Evolutionary conservation across 2,888 invertebrate genomes (phyloP).

Genomic region (Euphydryas editha): DNA sequence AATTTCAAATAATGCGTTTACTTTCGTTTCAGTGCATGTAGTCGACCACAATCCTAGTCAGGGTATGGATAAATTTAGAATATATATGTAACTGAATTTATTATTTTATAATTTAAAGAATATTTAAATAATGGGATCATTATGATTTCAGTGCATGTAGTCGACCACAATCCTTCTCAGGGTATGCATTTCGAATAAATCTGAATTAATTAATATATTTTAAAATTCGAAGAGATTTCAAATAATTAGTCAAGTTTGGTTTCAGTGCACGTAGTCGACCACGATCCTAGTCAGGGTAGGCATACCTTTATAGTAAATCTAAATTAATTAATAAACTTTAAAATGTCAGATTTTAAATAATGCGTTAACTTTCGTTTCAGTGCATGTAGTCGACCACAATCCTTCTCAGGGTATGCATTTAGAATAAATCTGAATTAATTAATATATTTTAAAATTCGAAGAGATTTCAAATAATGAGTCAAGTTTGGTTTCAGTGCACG

Average conservation of each 20-base stretch:
- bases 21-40: constrained; percentile 48
- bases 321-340: not conserved
- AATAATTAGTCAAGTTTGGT: constrained; percentile 21
- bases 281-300: constrained; percentile 5
- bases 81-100: not conserved
- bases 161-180: constrained; percentile 29
- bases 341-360: not conserved
- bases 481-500: constrained; percentile 28
- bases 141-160: constrained; percentile 43
- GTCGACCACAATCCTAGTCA: constrained; percentile 42
- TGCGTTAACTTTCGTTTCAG: constrained; percentile 41
- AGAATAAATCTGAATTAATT: too few relatives aligned
- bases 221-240: not conserved
- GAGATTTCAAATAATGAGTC: not conserved
- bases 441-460: not conserved
- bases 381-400: constrained; percentile 47
- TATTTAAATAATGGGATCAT: constrained; percentile 6
- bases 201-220: not conserved
- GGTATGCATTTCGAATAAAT: constrained; percentile 17
- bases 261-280: constrained; percentile 50
- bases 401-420: not conserved
- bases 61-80: not conserved
- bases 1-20: not conserved
- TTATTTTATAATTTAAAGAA: not conserved
- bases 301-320: not conserved